Evolutionary conservation across 2,888 invertebrate genomes (phyloP).

Genomic region (Conchocele bisecta): DNA sequence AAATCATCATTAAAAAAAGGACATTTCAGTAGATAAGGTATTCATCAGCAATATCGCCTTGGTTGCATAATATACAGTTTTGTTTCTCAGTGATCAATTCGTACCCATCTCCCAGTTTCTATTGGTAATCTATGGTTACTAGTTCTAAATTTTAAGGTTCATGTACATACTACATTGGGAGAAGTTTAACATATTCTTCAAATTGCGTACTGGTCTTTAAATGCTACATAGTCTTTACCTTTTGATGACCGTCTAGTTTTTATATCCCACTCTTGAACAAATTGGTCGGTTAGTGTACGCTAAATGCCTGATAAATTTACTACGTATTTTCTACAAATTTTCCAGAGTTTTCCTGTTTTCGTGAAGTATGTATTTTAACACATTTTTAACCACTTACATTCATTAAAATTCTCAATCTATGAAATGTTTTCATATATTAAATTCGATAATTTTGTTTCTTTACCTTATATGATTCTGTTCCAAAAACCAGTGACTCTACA

Average conservation of each 20-base stretch:
- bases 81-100: too few relatives aligned
- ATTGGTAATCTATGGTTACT: background rate
- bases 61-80: too few relatives aligned
- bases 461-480: background rate
- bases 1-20: too few relatives aligned
- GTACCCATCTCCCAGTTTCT: constrained; percentile 1
- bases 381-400: background rate
- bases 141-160: background rate
- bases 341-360: too few relatives aligned
- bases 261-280: background rate
- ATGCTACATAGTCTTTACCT: background rate
- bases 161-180: background rate
- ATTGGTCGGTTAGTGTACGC: background rate
- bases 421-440: background rate
- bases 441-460: background rate
- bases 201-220: background rate
- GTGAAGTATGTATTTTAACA: background rate
- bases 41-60: too few relatives aligned
- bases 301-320: too few relatives aligned
- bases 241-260: background rate
- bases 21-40: too few relatives aligned
- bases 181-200: background rate
- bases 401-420: background rate
- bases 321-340: too few relatives aligned
- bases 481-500: background rate